These are phyloP conservation scores for Tyto alba DNA, from an alignment of 2,113 vertebrate genomes.

Conservation along the genomic window DNA sequence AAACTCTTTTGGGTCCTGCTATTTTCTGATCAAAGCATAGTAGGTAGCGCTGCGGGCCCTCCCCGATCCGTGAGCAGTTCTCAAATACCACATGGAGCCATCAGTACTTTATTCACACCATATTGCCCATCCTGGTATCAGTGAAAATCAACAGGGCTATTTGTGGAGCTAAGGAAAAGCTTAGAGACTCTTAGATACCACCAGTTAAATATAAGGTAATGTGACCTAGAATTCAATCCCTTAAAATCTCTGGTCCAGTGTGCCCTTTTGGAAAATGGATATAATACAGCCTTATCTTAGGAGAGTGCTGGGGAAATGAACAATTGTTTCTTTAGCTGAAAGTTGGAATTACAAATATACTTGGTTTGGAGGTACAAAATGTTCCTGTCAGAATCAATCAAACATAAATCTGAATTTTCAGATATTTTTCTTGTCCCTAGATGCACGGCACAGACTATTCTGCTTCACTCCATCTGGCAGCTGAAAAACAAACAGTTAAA, in stretches of 20 bases:
- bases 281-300: neutral
- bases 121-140: neutral
- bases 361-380: slow-evolving; percentile 9
- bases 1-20: neutral
- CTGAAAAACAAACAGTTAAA: slow-evolving; percentile 37
- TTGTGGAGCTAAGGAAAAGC: neutral
- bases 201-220: neutral
- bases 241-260: neutral
- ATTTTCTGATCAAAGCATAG: neutral
- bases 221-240: neutral
- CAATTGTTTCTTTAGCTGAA: neutral
- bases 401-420: neutral
- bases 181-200: neutral
- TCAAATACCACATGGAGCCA: accelerated
- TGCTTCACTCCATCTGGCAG: slow-evolving; percentile 8
- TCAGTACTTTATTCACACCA: neutral
- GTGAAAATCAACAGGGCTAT: neutral
- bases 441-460: neutral
- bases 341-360: neutral
- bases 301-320: neutral
- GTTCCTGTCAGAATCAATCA: slow-evolving; percentile 34
- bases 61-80: neutral
- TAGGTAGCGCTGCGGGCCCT: neutral
- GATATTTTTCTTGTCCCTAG: slow-evolving; percentile 12
- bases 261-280: neutral